phyloP scores from a whole-genome alignment of 2,888 invertebrate genomes.

The Oligia fasciuncula region DNA sequence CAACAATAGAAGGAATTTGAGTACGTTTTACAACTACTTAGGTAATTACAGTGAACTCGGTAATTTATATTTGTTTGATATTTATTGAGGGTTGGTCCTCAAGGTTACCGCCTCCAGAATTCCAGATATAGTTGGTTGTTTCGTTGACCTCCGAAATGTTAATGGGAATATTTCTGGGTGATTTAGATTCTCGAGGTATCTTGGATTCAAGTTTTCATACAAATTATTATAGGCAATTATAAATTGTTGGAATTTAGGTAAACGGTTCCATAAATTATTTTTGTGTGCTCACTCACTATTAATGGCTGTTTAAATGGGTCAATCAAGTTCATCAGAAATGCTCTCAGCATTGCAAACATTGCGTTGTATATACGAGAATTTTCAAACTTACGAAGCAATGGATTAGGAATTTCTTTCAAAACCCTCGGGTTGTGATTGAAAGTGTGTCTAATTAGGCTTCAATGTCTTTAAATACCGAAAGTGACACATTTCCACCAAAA shows the following conservation, averaged over 20 bases:
- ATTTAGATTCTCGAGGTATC: conserved; percentile 28
- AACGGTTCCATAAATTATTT: conserved; percentile 8
- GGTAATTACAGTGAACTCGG: conserved; percentile 38
- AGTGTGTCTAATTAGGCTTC: background rate
- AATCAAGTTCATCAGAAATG: background rate
- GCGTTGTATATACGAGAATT: background rate
- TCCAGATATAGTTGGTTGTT: conserved; percentile 33
- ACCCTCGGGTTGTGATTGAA: too few species aligned
- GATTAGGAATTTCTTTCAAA: too few species aligned
- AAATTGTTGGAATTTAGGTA: conserved; percentile 26
- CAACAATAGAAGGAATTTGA: conserved; percentile 61
- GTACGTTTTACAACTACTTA: conserved; percentile 68
- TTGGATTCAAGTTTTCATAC: conserved; percentile 39
- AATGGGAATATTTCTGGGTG: conserved; percentile 50
- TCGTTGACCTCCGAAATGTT: conserved; percentile 34
- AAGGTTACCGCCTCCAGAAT: conserved; percentile 21
- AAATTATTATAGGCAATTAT: conserved; percentile 28
- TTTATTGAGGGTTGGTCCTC: conserved; percentile 61
- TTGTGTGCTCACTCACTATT: background rate
- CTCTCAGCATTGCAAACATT: background rate
- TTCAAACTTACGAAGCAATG: too few species aligned
- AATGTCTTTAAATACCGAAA: background rate
- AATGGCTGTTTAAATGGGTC: background rate
- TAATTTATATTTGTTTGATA: conserved; percentile 68
- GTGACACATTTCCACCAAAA: too few species aligned